Conservation (phyloP, 2,888 invertebrate genomes). For the Volucella zonaria region DNA sequence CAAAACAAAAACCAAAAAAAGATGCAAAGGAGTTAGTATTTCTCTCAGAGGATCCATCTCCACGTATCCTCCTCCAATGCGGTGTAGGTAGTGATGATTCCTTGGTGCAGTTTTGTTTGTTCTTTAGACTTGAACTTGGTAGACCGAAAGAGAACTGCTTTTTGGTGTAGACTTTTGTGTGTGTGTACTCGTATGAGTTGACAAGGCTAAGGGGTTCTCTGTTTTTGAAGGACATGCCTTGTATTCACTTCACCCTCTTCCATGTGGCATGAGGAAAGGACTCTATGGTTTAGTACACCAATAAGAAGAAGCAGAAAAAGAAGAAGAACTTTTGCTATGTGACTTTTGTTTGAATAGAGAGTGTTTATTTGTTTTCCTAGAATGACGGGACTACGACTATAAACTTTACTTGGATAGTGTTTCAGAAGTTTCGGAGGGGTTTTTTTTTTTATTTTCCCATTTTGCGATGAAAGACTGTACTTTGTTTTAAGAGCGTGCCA, state of each 20-base stretch:
- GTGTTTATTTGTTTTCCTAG: slow-evolving; percentile 51
- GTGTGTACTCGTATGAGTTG: slow-evolving; percentile 31
- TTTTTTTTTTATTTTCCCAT: slow-evolving; percentile 13
- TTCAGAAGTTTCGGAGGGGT: slow-evolving; percentile 18
- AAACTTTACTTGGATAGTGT: slow-evolving; percentile 49
- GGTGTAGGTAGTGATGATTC: slow-evolving; percentile 21
- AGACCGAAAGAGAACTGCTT: slow-evolving; percentile 3
- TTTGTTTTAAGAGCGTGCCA: slow-evolving; percentile 26
- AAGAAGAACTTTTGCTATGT: slow-evolving; percentile 29
- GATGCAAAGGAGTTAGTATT: slow-evolving; percentile 11
- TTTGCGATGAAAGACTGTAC: slow-evolving; percentile 19
- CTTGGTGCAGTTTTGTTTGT: slow-evolving; percentile 41
- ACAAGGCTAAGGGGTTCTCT: slow-evolving; percentile 38
- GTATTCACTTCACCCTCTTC: not conserved
- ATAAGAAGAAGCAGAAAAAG: slow-evolving; percentile 27
- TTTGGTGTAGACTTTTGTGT: not conserved
- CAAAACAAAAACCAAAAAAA: too few relatives aligned
- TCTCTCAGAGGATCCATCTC: slow-evolving; percentile 35
- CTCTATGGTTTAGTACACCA: slow-evolving; percentile 35
- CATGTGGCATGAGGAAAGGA: slow-evolving; percentile 17
- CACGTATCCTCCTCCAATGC: slow-evolving; percentile 4
- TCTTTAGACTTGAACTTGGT: slow-evolving; percentile 20
- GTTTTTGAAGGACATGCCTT: slow-evolving; percentile 9
- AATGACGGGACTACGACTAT: slow-evolving; percentile 28
- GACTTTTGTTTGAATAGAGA: slow-evolving; percentile 45